A percentile compares a stretch with the other conserved stretches of the same genome.
These are phyloP conservation scores for Myiotriccus ornatus DNA, from an alignment of 2,797 vertebrate species.

Conservation along the genomic window DNA sequence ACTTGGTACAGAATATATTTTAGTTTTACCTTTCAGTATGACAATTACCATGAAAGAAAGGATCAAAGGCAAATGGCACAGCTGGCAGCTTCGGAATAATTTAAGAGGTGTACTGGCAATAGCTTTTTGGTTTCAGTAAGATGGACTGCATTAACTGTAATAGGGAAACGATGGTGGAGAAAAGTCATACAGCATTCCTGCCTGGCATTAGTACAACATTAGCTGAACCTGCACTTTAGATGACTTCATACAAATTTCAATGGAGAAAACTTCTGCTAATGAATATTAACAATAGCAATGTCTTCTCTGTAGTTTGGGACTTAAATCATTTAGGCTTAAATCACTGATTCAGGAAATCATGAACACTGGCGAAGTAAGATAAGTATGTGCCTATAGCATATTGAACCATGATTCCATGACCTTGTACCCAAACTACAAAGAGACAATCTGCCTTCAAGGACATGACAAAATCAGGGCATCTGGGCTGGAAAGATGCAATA, in stretches of 20 bases:
- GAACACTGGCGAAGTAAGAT: neutral
- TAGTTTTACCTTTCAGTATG: constrained; percentile 53
- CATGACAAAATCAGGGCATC: neutral
- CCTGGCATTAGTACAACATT: neutral
- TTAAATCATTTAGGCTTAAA: neutral
- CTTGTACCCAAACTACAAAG: neutral
- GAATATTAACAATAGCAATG: neutral
- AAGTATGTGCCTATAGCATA: neutral
- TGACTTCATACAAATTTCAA: neutral
- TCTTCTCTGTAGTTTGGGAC: neutral
- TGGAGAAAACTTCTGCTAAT: neutral
- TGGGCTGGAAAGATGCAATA: neutral
- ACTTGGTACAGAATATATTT: constrained; percentile 40
- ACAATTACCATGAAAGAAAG: constrained; percentile 55
- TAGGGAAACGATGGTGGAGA: constrained; percentile 29
- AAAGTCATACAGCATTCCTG: neutral
- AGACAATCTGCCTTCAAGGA: neutral
- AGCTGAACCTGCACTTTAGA: neutral
- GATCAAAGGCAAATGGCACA: constrained; percentile 53
- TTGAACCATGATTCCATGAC: neutral
- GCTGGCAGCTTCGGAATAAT: constrained; percentile 59
- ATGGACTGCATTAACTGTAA: constrained; percentile 55
- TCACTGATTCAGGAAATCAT: neutral
- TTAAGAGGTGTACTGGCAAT: constrained; percentile 55
- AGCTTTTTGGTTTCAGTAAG: constrained; percentile 40